Percentiles rank a stretch among this genome's conserved stretches.
phyloP scores from a whole-genome alignment of 2,113 vertebrate genomes.

The Microtus pennsylvanicus region DNA sequence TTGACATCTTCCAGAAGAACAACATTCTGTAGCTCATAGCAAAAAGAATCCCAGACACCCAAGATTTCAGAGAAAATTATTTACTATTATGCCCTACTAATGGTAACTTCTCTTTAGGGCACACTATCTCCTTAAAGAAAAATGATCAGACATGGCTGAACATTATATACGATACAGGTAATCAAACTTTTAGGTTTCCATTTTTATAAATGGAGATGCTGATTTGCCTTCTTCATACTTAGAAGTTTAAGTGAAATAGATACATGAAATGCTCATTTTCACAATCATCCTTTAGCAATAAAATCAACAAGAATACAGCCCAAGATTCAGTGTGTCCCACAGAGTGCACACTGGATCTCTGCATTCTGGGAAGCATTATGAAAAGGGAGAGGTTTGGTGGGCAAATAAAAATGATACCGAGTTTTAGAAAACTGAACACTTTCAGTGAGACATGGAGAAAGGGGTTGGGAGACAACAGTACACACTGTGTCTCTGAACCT shows the following conservation, averaged over 20 bases:
- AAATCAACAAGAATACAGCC: background rate
- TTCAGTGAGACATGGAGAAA: background rate
- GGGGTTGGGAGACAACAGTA: fast-evolving
- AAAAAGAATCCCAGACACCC: background rate
- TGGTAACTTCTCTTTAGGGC: background rate
- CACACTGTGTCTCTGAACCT: background rate
- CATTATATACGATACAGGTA: background rate
- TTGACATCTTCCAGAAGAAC: background rate
- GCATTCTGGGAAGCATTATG: background rate
- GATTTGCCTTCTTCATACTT: background rate
- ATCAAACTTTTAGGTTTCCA: background rate
- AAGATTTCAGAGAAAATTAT: background rate
- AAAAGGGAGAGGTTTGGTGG: background rate
- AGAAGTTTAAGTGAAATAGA: background rate
- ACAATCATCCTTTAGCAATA: background rate
- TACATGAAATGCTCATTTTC: background rate
- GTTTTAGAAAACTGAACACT: background rate
- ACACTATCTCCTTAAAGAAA: background rate
- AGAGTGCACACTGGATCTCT: background rate
- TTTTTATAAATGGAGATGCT: background rate
- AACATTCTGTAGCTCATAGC: background rate
- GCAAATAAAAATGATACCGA: background rate
- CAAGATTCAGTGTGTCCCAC: background rate
- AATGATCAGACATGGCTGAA: background rate
- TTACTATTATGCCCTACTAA: background rate